Evolutionary conservation across 1,140 invertebrate species (phyloP).

Genomic region (Macrobrachium rosenbergii): DNA sequence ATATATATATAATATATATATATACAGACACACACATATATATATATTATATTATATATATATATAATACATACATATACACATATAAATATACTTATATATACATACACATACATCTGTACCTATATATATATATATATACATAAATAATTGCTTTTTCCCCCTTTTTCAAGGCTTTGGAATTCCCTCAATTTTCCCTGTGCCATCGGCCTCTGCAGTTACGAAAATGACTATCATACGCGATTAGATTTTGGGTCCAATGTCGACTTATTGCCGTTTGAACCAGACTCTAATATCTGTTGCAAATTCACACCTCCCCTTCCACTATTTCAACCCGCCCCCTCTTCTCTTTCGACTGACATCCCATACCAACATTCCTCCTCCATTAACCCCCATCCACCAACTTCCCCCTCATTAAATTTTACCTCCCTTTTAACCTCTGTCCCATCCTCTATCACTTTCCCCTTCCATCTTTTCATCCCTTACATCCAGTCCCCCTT

Average conservation of each 20-base stretch:
- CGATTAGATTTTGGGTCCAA: no score
- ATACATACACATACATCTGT: not conserved
- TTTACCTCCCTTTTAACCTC: not conserved
- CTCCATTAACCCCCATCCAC: not conserved
- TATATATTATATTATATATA: no score
- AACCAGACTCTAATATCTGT: no score
- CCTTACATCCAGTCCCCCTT: not conserved
- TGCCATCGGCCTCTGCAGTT: no score
- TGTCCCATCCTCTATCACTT: not conserved
- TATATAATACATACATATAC: not conserved
- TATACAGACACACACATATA: no score
- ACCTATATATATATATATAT: conserved; percentile 24
- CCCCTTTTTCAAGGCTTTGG: no score
- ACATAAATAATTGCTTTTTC: not conserved
- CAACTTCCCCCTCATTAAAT: not conserved
- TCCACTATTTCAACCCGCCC: not conserved
- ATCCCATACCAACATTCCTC: not conserved
- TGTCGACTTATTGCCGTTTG: no score
- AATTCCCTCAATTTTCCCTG: no score
- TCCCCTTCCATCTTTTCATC: not conserved
- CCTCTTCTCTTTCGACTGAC: no score
- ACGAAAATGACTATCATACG: no score
- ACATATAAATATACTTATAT: not conserved
- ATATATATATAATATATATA: no score
- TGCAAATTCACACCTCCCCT: no score